Conservation (phyloP, 1,140 invertebrate species). For the Heliconius eleuchia region DNA sequence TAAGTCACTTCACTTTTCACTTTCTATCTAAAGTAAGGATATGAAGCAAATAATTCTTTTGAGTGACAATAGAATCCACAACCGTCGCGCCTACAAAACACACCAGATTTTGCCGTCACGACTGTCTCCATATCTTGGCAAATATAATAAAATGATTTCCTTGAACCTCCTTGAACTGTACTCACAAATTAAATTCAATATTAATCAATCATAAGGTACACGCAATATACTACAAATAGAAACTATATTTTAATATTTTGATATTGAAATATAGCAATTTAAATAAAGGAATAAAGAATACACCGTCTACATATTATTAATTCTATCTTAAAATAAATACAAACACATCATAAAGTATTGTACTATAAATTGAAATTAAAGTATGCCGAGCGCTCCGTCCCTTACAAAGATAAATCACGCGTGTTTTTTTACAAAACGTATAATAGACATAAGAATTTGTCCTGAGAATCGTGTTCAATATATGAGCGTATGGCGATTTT, state of each 20-base stretch:
- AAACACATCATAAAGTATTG: conserved; percentile 49
- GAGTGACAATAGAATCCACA: too few relatives aligned
- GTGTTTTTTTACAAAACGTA: conserved; percentile 66
- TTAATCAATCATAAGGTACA: background rate
- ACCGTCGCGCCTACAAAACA: too few relatives aligned
- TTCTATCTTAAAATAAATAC: conserved; percentile 61
- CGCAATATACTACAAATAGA: background rate
- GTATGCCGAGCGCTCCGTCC: conserved; percentile 59
- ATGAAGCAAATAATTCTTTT: too few relatives aligned
- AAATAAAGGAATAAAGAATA: background rate
- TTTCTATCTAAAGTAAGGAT: too few relatives aligned
- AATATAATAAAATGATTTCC: too few relatives aligned
- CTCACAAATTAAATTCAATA: background rate
- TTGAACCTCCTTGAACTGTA: background rate
- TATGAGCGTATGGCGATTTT: conserved; percentile 9
- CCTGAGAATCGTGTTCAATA: conserved; percentile 43
- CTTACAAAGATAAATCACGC: conserved; percentile 73
- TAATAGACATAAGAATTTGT: conserved; percentile 63
- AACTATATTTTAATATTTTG: background rate
- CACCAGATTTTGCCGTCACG: too few relatives aligned
- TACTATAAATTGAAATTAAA: conserved; percentile 79
- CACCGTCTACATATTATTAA: conserved; percentile 49
- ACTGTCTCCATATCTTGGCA: too few relatives aligned
- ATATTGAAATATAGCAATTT: background rate
- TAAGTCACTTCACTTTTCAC: too few relatives aligned